phyloP scores from a whole-genome alignment of 2,888 invertebrate genomes.

The Leptinotarsa juncta region DNA sequence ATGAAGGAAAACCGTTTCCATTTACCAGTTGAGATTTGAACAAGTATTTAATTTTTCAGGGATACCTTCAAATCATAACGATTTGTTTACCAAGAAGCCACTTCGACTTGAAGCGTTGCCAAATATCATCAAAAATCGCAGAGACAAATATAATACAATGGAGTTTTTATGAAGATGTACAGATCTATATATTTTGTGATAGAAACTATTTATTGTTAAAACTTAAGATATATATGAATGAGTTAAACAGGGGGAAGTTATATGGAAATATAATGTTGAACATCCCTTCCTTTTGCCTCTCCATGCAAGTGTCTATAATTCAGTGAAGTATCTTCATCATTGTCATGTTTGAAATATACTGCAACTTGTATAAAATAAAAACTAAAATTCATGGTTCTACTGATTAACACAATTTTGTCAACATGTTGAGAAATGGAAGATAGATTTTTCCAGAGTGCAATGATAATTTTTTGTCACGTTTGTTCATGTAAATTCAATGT shows the following conservation, averaged over 20 bases:
- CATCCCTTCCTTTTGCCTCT: too few relatives aligned
- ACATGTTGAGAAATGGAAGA: too few relatives aligned
- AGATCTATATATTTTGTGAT: slow-evolving; percentile 29
- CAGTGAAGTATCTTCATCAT: too few relatives aligned
- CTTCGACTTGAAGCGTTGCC: slow-evolving; percentile 63
- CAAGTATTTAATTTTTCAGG: slow-evolving; percentile 23
- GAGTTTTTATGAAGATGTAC: slow-evolving; percentile 52
- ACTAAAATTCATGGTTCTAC: too few relatives aligned
- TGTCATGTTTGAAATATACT: too few relatives aligned
- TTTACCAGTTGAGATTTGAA: too few relatives aligned
- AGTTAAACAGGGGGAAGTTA: too few relatives aligned
- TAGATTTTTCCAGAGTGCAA: neutral
- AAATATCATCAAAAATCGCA: slow-evolving; percentile 57
- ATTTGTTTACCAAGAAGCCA: slow-evolving; percentile 55
- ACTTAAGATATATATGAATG: neutral
- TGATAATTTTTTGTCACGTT: neutral
- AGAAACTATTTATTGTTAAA: slow-evolving; percentile 14
- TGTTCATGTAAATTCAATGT: slow-evolving; percentile 20
- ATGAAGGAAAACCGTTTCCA: too few relatives aligned
- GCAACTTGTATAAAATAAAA: too few relatives aligned
- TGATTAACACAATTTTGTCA: too few relatives aligned
- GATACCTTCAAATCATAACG: slow-evolving; percentile 36
- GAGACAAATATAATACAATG: slow-evolving; percentile 54
- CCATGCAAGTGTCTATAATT: too few relatives aligned
- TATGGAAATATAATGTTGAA: too few relatives aligned